Evolutionary conservation across 1,140 invertebrate species (phyloP), one percentile per base, ranked within the genome.

Genomic region (Charaxes varanes): DNA sequence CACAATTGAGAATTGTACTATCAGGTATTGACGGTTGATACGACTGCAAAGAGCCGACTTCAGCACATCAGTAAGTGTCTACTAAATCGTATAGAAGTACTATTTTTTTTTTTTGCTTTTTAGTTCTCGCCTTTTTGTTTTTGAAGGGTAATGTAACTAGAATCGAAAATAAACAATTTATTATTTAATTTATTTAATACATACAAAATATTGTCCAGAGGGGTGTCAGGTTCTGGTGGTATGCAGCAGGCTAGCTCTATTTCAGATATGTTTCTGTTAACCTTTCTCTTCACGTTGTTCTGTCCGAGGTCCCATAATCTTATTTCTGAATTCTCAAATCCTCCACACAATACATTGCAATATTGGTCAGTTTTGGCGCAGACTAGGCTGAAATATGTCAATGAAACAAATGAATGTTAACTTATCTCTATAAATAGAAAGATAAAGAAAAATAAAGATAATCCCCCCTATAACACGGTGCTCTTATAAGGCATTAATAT

Each of bases 261-360:
- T 53, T 82, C 70, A 6, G 84, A 85, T 17, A 85, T 81, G 48
- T 85, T 85, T 18, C 62, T 57, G 45, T 83, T 84, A 0, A 83
- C 51, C 30, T 47, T 60, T 24, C 62, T 58, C 35, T 73, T 77
- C 7, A 87, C 69, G 54, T 87, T 86, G 30, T 88, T 88, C 18
- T 88, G 86, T n/a, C 86, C 86, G 19, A 89, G 85, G 41, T 87
- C 87, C 88, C 88, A 90, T 4, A 90, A 49, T 60, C 88, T 80
- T 36, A 90, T 86, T 67, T 89, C 88, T 3, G 88, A 85, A 43
- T 87, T 88, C 43, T 80, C 86, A 47, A 90, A 89, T 24, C 88
- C 88, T 40, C 84, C 86, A 43, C 86, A 87, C 41, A 89, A 53
- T 53, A 86, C 84, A 42, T 88, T 88, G 68, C 88, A 88, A 21